Evolutionary conservation across 2,113 vertebrate genomes (phyloP), one percentile per base, ranked within the genome.

Genomic region (Peromyscus maniculatus): DNA sequence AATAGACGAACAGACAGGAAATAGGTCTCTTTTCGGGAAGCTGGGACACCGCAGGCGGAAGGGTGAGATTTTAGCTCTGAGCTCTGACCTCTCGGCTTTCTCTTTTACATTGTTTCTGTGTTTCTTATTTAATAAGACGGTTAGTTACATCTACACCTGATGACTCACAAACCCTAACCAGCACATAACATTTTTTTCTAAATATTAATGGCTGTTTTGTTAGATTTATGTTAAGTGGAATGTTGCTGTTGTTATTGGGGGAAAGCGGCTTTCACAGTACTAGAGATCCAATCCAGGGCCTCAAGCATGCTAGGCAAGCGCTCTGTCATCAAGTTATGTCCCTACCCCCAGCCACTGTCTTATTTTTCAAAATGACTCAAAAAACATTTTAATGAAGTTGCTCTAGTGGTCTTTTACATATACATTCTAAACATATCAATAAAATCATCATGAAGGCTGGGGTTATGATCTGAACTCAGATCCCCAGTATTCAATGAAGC

Each of bases 381-480:
- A 75, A 80, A n/a, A 82, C 16, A 67, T 86, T 46, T 66, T 33
- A 46, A 87, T 46, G 39, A 67, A 84, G 39, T 62, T 62, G 57
- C 17, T 78, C 83, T 39, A 95, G 55, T 55, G 86, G 69, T 52
- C 52, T 92, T 95, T 88, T 91, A 16, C 5, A 91, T 89, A 90
- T 57, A 90, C 11, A 71, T 82, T 93, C 2, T 36, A 33, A 82
- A 91, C 52, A 62, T 39, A 71, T 80, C 74, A 72, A 52, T 95
- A 7, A 79, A 94, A 83, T 39, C 67, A 84, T 5, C 22, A 74
- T 36, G 52, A 66, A 90, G 46, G 43, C 39, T 55, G 11, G 43
- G 21, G 15, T 31, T 33, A 22, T 36, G 66, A 69, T 28, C 62
- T 67, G 24, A 86, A 67, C 28, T 87, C 46, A 87, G 43, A 69